Conservation (phyloP, 2,113 vertebrate genomes). For the Blennius ocellaris region DNA sequence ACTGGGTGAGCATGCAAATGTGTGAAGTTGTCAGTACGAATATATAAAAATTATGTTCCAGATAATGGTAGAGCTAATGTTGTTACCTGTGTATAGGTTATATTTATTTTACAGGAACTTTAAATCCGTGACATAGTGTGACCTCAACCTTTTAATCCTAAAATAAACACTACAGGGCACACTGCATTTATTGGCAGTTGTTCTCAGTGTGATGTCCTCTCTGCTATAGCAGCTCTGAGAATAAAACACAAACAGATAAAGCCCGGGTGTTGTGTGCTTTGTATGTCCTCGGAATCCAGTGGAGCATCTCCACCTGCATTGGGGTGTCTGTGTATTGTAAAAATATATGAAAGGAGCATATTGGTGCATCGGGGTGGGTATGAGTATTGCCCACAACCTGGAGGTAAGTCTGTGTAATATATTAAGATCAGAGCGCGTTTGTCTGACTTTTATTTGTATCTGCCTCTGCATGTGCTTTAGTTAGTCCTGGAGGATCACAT, state of each 20-base stretch:
- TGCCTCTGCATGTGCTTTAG: conserved; percentile 59
- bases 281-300: conserved; percentile 49
- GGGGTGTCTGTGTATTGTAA: conserved; percentile 28
- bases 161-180: conserved; percentile 69
- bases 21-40: neutral
- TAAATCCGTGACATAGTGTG: conserved; percentile 54
- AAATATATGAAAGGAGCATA: conserved; percentile 39
- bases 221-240: conserved; percentile 52
- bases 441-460: conserved; percentile 59
- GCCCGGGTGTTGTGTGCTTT: conserved; percentile 47
- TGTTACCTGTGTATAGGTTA: neutral
- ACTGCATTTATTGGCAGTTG: conserved; percentile 73
- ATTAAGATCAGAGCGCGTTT: conserved; percentile 56
- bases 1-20: neutral
- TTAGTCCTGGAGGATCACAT: conserved; percentile 75
- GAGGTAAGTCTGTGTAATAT: conserved; percentile 45
- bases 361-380: conserved; percentile 9
- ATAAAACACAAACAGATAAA: conserved; percentile 74
- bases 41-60: neutral
- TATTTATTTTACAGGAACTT: conserved; percentile 39
- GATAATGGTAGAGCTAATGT: too few species aligned
- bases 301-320: conserved; percentile 43
- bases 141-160: conserved; percentile 73
- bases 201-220: conserved; percentile 66
- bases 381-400: conserved; percentile 4